Evolutionary conservation across 92 coral and sea anemone species (phyloP).

Genomic region (Epizoanthus fatuus): DNA sequence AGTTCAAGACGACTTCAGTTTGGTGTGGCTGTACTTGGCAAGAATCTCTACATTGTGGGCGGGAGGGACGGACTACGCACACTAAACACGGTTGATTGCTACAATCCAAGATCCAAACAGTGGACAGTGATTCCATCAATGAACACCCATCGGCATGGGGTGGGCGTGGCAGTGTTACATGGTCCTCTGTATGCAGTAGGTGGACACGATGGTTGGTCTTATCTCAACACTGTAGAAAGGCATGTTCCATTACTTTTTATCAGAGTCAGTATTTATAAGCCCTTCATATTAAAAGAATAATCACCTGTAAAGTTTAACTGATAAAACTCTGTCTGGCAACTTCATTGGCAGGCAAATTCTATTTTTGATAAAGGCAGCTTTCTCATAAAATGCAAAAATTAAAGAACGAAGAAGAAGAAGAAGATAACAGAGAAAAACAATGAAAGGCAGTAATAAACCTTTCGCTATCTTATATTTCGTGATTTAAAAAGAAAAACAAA

Average conservation of each 20-base stretch:
- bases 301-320: no score
- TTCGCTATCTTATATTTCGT: no score
- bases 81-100: constrained; percentile 97
- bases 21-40: constrained; percentile 91
- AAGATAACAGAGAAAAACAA: no score
- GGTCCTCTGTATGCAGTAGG: constrained; percentile 99
- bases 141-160: constrained; percentile 99
- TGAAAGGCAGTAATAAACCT: no score
- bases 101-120: constrained; percentile 87
- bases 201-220: constrained; percentile 99
- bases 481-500: no score
- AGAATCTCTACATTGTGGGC: constrained; percentile 89
- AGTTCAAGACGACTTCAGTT: constrained; percentile 94
- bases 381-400: no score
- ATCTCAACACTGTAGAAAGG: constrained; percentile 98
- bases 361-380: no score
- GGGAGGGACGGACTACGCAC: constrained; percentile 99
- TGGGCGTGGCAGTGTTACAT: constrained; percentile 95
- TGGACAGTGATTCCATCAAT: constrained; percentile 88
- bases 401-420: no score
- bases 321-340: no score
- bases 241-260: constrained; percentile 18
- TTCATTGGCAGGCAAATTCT: no score
- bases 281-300: no score
- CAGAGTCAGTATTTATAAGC: no score